Evolutionary conservation across 2,113 vertebrate genomes (phyloP).

Genomic region (Centropus unirufus): DNA sequence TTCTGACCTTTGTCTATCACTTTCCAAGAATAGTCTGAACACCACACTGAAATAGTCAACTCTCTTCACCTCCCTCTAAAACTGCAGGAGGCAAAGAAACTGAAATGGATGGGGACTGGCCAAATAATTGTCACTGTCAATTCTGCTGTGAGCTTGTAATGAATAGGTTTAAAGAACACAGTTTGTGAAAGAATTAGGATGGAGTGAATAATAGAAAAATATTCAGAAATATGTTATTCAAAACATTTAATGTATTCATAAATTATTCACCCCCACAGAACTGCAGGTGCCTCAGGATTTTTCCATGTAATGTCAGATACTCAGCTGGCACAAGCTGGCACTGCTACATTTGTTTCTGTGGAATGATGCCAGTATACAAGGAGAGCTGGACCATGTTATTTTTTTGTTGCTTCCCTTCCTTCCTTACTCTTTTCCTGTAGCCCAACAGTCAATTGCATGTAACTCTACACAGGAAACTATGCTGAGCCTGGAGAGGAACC

Average conservation of each 20-base stretch:
- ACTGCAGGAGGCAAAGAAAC: background rate
- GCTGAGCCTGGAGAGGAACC: background rate
- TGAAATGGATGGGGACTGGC: background rate
- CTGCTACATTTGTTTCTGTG: slow-evolving; percentile 24
- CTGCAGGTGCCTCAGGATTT: slow-evolving; percentile 53
- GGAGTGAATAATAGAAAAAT: slow-evolving; percentile 48
- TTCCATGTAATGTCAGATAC: slow-evolving; percentile 31
- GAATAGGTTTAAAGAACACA: slow-evolving; percentile 1
- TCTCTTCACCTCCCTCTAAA: background rate
- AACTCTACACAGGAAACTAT: background rate
- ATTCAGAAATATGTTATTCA: slow-evolving; percentile 45
- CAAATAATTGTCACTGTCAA: background rate
- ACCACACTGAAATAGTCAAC: background rate
- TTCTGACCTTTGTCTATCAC: background rate
- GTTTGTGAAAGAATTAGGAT: slow-evolving; percentile 28
- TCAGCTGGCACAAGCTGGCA: slow-evolving; percentile 37
- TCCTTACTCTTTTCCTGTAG: background rate
- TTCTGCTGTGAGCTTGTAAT: background rate
- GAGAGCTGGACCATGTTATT: background rate
- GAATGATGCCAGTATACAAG: background rate
- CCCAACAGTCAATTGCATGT: background rate
- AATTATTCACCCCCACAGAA: slow-evolving; percentile 57
- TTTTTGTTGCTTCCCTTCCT: background rate
- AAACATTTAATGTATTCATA: slow-evolving; percentile 48
- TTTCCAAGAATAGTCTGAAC: background rate